Base-by-base conservation (phyloP, 2,113 vertebrate genomes). In the Morone saxatilis region DNA sequence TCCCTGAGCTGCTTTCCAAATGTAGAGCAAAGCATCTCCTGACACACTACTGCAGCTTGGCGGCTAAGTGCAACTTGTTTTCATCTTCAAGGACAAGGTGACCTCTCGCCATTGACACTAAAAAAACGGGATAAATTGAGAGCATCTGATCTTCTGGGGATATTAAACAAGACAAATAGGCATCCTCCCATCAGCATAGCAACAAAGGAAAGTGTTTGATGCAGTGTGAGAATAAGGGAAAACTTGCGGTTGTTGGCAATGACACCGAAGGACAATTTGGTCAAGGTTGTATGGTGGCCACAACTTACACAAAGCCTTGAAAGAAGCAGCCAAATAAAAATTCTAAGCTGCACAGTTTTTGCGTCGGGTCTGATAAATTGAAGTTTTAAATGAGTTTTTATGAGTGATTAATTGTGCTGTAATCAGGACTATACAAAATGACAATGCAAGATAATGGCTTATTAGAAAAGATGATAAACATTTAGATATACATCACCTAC, bases 1-100 rank as follows among this genome's bases (percentile, higher is more conserved):
- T 90, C 92, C 89, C 89, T 61, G 78, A 87, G 89, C 87, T 90
- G 89, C 63, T 89, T 90, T 88, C 71, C 63, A 81, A 89, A 94
- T 91, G 86, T 93, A 47, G 93, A 91, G 78, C 92, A 84, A 59
- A 76, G 67, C 77, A 77, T 89, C 90, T 90, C 91, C 78, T 57
- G 83, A 87, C 81, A 67, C 74, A 41, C 68, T 16, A 6, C 60
- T 36, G 69, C 73, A 77, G 54, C 86, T 65, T 41, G 69, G 61
- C 51, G 20, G 51, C 70, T 59, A 78, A 86, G 53, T 76, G 89
- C 85, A 86, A 84, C 81, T 84, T 83, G 72, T 79, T 89, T 86
- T 83, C 36, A 72, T 91, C 78, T 73, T 85, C 85, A 91, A 93
- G 92, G 91, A 88, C 88, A 72, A 86, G 85, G 80, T 71, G 90